Evolutionary conservation across 2,888 invertebrate genomes (phyloP), one percentile per base, ranked within the genome.

Genomic region (Ochropacha duplaris): DNA sequence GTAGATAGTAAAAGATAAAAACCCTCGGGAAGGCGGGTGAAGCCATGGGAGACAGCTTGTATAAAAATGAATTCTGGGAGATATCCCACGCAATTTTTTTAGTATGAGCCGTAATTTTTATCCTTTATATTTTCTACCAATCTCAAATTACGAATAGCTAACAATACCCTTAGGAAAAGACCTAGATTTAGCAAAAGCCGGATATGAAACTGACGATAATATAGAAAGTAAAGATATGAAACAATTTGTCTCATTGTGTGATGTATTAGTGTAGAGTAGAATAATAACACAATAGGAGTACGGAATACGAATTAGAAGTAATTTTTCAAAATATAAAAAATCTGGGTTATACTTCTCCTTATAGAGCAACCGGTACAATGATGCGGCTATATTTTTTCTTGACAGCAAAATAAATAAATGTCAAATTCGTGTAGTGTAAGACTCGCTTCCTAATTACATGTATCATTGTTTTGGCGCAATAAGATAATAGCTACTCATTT

Each of bases 401-500:
- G 51, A 26, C 28, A 26, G 51, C 28, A 14, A 28, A 16, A 51
- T 51, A 26, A 51, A 51, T 51, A 51, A 28, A 51, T 24, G 24
- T 51, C 28, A 31, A 9, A 9, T 28, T 51, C 28, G 22, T 51
- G 11, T 16, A 9, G 28, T 16, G 28, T 28, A 51, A n/a, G 28
- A 28, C 8, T 28, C 16, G 16, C 51, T 51, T 51, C 51, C 51
- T 51, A 28, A 51, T 31, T 9, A 28, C 16, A 31, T 24, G 24
- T 28, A 6, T 44, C n/a, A 51, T 51, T 51, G 51, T 51, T 28
- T 51, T 51, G 28, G 31, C 44, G 9, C 9, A 19, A 16, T 16
- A 28, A n/a, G 11, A 11, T 28, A 26, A 26, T n/a, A 16, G 24
- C 22, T 11, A n/a, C 24, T 12, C 12, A 49, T 22, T 22, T 49